These are phyloP conservation scores for Drosophila mauritiana DNA, from an alignment of 1,140 invertebrate genomes.

Conservation along the genomic window DNA sequence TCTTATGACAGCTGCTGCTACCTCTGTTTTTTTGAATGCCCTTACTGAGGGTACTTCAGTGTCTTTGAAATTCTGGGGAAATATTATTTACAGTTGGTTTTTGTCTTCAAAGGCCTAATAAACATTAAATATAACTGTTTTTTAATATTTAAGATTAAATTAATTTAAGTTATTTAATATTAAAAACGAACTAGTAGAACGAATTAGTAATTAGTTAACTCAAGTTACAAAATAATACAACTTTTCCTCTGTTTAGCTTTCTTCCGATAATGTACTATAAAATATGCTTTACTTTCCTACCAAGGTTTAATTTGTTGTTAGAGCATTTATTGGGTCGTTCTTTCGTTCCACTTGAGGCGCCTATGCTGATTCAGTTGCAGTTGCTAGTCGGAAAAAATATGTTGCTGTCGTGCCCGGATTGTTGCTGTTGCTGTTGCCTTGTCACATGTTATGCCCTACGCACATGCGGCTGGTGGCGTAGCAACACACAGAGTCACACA, in stretches of 20 bases:
- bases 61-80: background rate
- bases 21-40: slow-evolving; percentile 36
- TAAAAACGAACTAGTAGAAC: too few species aligned
- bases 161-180: too few species aligned
- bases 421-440: slow-evolving; percentile 49
- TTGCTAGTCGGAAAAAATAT: slow-evolving; percentile 65
- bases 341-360: background rate
- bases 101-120: too few species aligned
- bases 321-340: slow-evolving; percentile 1
- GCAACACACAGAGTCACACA: slow-evolving; percentile 33
- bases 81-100: too few species aligned
- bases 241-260: background rate
- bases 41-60: background rate
- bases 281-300: too few species aligned
- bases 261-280: too few species aligned
- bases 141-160: too few species aligned
- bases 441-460: slow-evolving; percentile 67
- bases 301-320: background rate
- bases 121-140: too few species aligned
- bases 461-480: slow-evolving; percentile 52
- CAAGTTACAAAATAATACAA: too few species aligned
- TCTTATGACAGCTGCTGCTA: slow-evolving; percentile 78
- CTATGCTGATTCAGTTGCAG: slow-evolving; percentile 30
- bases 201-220: too few species aligned
- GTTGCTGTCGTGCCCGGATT: slow-evolving; percentile 49